Percentiles rank a stretch among this genome's conserved stretches.
These are phyloP conservation scores for Dryomyza anilis DNA, from an alignment of 2,888 invertebrate genomes.

Conservation along the genomic window DNA sequence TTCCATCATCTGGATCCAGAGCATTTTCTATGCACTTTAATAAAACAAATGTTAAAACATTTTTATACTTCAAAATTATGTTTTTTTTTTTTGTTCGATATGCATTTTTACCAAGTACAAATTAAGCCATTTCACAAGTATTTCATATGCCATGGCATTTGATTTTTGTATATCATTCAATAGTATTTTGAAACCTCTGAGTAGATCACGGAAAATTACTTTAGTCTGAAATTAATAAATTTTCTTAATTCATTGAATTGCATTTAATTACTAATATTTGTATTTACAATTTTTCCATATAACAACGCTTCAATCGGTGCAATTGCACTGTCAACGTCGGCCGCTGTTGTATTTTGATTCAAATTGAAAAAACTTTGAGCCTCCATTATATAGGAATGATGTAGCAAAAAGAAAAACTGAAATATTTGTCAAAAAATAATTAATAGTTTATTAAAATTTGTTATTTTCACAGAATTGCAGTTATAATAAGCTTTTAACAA, in stretches of 20 bases:
- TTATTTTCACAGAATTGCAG: background rate
- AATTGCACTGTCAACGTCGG: constrained; percentile 2
- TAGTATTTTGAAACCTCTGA: constrained; percentile 13
- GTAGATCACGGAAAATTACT: constrained; percentile 23
- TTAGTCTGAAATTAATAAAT: constrained; percentile 26
- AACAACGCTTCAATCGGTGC: background rate
- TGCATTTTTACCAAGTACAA: constrained; percentile 31
- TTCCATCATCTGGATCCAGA: constrained; percentile 30
- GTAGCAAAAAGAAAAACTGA: background rate
- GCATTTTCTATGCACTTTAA: constrained; percentile 31
- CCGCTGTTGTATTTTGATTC: background rate
- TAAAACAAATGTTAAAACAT: no score
- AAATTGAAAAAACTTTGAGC: background rate
- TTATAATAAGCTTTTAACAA: background rate
- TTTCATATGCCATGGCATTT: no score
- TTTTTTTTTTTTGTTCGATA: background rate
- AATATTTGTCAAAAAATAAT: background rate
- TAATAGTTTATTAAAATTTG: background rate
- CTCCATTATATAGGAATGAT: background rate
- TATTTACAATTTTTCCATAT: background rate
- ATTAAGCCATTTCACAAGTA: constrained; percentile 29
- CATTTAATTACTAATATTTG: background rate
- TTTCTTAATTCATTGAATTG: background rate
- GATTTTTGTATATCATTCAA: constrained; percentile 17
- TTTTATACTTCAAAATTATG: background rate